Evolutionary conservation across 2,888 invertebrate species (phyloP).

Genomic region (Trachelus stipa): DNA sequence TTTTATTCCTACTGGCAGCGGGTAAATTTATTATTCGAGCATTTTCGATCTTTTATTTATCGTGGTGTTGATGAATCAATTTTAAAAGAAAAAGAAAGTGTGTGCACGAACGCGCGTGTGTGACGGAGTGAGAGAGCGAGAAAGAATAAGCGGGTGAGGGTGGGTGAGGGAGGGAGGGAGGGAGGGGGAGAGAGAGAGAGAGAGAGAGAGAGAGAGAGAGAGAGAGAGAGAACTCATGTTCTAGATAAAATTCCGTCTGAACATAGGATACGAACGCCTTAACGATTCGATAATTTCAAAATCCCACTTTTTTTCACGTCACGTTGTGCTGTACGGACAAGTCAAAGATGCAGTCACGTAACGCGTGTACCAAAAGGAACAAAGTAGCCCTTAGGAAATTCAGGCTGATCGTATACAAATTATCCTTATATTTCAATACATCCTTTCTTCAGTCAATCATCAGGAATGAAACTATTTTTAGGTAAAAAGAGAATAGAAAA

Average conservation of each 20-base stretch:
- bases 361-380: neutral
- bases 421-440: neutral
- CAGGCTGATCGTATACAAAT: neutral
- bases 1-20: neutral
- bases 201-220: no score
- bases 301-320: neutral
- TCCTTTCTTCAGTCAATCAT: neutral
- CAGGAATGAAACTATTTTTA: neutral
- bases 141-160: no score
- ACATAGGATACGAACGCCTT: no score
- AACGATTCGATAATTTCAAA: no score
- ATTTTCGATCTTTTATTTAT: neutral
- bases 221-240: no score
- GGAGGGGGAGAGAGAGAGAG: no score
- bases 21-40: neutral
- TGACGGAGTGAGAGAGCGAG: no score
- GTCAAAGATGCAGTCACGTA: neutral
- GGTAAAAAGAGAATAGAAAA: neutral
- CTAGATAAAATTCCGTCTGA: no score
- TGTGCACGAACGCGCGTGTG: neutral
- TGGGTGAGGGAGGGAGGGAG: no score
- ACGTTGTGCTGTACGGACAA: neutral
- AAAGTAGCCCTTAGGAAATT: neutral
- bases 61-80: neutral
- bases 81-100: neutral